Conservation (phyloP, 1,140 invertebrate genomes). For the Listronotus oregonensis region DNA sequence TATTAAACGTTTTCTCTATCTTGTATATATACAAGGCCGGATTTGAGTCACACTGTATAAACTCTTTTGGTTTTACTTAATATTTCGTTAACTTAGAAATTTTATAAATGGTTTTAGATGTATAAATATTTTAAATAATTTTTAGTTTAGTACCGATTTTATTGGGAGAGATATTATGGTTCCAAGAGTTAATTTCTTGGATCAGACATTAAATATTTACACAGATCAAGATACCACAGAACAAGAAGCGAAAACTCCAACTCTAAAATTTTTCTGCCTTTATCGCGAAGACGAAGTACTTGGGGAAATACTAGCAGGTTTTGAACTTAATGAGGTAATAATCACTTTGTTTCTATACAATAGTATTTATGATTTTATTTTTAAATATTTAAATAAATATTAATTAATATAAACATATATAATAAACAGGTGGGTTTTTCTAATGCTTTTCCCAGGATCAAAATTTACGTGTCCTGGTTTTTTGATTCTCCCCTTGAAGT, state of each 20-base stretch:
- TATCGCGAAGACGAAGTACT: conserved; percentile 54
- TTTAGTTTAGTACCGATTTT: conserved; percentile 60
- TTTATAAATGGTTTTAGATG: no score
- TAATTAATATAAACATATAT: no score
- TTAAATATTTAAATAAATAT: no score
- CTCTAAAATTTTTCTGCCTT: conserved; percentile 62
- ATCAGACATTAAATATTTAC: conserved; percentile 45
- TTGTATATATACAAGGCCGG: no score
- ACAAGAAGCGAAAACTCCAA: conserved; percentile 59
- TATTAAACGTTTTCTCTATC: no score
- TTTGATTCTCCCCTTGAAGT: no score
- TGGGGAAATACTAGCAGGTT: conserved; percentile 62
- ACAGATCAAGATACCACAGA: conserved; percentile 34
- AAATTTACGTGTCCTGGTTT: no score
- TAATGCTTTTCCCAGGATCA: no score
- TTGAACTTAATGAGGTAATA: conserved; percentile 60
- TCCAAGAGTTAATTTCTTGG: conserved; percentile 55
- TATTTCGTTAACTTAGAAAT: no score
- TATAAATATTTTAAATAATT: neutral
- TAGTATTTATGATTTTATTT: neutral
- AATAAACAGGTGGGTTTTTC: no score
- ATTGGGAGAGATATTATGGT: conserved; percentile 60
- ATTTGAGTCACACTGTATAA: no score
- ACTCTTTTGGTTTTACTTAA: no score
- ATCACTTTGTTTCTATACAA: neutral